Base-by-base conservation (phyloP, 2,888 invertebrate genomes). In the Sesia bembeciformis region DNA sequence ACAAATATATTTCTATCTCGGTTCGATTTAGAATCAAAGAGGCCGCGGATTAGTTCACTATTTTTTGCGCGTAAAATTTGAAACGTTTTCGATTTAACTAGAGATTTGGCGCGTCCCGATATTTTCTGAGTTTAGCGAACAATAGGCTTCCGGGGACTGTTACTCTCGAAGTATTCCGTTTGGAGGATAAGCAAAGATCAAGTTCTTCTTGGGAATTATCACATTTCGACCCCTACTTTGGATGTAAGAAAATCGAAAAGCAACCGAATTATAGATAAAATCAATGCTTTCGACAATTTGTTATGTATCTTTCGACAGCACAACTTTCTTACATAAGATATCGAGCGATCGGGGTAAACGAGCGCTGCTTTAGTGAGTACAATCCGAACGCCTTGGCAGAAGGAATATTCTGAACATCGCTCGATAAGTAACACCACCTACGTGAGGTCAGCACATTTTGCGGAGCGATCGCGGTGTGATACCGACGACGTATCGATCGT, bases 391-490 rank as follows among this genome's bases (percentile, higher is more conserved):
- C 70, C 72, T 63, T 66, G 67, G 63, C 68, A 72, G 70, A 69
- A 69, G 74, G 76, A 70, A 73, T 77, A 76, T 75, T 77, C 69
- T 66, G 70, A 70, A 72, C 70, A 75, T 66, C 68, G 69, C 63
- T 70, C 70, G 71, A 76, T 73, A 74, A 74, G 70, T 76, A 74
- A 84, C 84, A 85, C 84, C 84, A 85, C 84, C 81, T 78, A 78
- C 74, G 66, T 88, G 88, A 89, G 72, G 79, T 85, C 84, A 86
- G 87, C 88, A 83, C 70, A 78, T 82, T 83, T 72, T 56, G 70
- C 72, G 80, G 81, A 55, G 78, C 84, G 88, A 87, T 88, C 86
- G 84, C 85, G 78, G 78, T 81, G 74, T 84, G 88, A 88, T 87
- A 87, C 85, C 76, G 60, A 67, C 50, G 73, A 75, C 77, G 64